Conservation (phyloP, 2,113 vertebrate genomes). For the Tragulus kanchil region DNA sequence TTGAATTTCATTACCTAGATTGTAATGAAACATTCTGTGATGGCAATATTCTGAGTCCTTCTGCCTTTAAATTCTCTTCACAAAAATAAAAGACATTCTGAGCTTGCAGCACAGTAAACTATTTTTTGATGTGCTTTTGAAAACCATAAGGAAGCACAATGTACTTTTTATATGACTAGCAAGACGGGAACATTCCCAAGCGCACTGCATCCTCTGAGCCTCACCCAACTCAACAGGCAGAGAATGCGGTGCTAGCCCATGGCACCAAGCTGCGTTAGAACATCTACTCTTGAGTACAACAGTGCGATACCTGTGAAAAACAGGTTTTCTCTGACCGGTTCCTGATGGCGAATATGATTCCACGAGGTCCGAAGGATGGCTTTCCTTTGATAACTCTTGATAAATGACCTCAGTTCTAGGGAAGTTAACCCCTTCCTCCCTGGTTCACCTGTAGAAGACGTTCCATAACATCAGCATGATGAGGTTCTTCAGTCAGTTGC, state of each 20-base stretch:
- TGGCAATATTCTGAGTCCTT: not conserved
- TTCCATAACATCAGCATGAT: not conserved
- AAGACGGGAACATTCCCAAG: not conserved
- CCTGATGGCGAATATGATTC: not conserved
- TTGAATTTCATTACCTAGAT: not conserved
- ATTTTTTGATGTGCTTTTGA: not conserved
- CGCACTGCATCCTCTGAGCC: too few relatives aligned
- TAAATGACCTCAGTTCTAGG: not conserved
- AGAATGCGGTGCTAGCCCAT: not conserved
- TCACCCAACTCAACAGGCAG: not conserved
- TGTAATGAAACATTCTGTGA: not conserved
- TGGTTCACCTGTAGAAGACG: not conserved
- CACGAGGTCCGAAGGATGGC: not conserved
- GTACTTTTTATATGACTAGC: not conserved
- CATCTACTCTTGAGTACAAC: not conserved
- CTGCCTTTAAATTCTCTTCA: not conserved
- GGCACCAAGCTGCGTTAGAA: not conserved
- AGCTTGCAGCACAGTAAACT: not conserved
- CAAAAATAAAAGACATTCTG: not conserved
- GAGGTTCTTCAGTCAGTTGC: accelerated
- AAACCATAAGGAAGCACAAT: not conserved
- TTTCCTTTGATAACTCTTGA: not conserved
- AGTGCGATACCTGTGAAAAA: not conserved
- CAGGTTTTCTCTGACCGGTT: not conserved
- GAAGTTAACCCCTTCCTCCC: not conserved